These are phyloP conservation scores for Melanotaenia parkinsoni DNA, from an alignment of 2,797 vertebrate genomes.

Conservation along the genomic window DNA sequence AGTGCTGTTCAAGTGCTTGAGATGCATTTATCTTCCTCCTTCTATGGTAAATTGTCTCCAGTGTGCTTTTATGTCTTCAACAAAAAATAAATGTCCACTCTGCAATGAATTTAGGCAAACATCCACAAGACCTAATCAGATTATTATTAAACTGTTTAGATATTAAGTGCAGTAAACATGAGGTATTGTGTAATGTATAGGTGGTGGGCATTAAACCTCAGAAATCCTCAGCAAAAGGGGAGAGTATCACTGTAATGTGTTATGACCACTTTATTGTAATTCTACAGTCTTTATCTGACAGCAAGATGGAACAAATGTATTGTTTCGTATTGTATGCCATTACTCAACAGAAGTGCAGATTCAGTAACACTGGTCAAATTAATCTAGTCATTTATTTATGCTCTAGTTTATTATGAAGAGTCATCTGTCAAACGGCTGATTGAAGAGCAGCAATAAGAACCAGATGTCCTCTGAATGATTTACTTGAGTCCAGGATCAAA, in stretches of 20 bases:
- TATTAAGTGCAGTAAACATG: conserved; percentile 40
- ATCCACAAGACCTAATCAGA: conserved; percentile 57
- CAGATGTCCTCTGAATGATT: conserved; percentile 24
- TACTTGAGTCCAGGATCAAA: conserved; percentile 44
- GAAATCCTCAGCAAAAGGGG: conserved; percentile 9
- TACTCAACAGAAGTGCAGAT: conserved; percentile 23
- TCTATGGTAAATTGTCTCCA: conserved; percentile 58
- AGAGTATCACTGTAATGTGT: conserved; percentile 20
- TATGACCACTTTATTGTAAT: conserved; percentile 3
- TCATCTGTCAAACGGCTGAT: conserved; percentile 23
- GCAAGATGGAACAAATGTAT: conserved; percentile 6
- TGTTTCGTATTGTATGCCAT: conserved; percentile 27
- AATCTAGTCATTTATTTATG: conserved; percentile 18
- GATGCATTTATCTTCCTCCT: conserved; percentile 48
- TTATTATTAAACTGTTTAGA: conserved; percentile 60
- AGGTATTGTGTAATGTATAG: conserved; percentile 30
- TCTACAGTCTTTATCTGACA: conserved; percentile 12
- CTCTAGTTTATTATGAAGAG: conserved; percentile 21
- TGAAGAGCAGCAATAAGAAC: conserved; percentile 30
- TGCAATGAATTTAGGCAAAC: conserved; percentile 44
- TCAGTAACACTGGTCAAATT: conserved; percentile 7
- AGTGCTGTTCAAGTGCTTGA: conserved; percentile 39
- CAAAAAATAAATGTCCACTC: conserved; percentile 49
- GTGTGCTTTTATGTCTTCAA: conserved; percentile 55
- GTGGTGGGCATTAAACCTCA: conserved; percentile 23